Evolutionary conservation across 2,113 vertebrate species (phyloP), one percentile per base, ranked within the genome.

Genomic region (Girardinichthys multiradiatus): DNA sequence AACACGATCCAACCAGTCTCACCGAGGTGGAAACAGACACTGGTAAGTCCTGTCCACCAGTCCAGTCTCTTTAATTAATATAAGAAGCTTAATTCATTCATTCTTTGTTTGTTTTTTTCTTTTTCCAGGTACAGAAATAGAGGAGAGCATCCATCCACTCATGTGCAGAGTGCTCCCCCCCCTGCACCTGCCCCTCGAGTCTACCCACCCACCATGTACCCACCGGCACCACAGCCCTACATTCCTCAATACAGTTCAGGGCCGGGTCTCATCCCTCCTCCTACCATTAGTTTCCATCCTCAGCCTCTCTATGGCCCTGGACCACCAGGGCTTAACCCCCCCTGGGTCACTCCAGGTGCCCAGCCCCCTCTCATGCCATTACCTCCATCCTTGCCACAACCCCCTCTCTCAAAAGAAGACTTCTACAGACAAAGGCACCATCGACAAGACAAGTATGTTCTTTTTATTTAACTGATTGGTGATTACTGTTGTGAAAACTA

Each of bases 361-460:
- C 97, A 96, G 90, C 91, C 96, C 39, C 95, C 96, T 83, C 94
- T 97, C 28, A 82, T 88, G 9, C 62, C 82, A 28, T 94, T 91
- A 94, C 94, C 87, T 31, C 94, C 90, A 84, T 95, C 92, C 90
- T 94, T 86, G 91, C 91, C 95, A 66, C 94, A 95, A 70, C 97
- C 97, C 71, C 96, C 96, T 48, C 91, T 98, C 57, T 97, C 96
- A 78, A 97, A 97, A 91, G 98, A 99, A 84, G 97, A 99, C 69
- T 99, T 99, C 94, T 99, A 99, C 93, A 93, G 97, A 90, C 97
- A 97, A 51, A 96, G 98, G 3, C 96, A 98, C 65, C 95, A 96
- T 63, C 92, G 97, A 3, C 98, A 97, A 87, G 98, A 99, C 91
- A 97, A 98, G 98, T 99, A 92, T 96, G 97, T 68, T 0, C 28